These are phyloP conservation scores for Parnassius mnemosyne DNA, from an alignment of 2,888 invertebrate genomes.

Conservation along the genomic window DNA sequence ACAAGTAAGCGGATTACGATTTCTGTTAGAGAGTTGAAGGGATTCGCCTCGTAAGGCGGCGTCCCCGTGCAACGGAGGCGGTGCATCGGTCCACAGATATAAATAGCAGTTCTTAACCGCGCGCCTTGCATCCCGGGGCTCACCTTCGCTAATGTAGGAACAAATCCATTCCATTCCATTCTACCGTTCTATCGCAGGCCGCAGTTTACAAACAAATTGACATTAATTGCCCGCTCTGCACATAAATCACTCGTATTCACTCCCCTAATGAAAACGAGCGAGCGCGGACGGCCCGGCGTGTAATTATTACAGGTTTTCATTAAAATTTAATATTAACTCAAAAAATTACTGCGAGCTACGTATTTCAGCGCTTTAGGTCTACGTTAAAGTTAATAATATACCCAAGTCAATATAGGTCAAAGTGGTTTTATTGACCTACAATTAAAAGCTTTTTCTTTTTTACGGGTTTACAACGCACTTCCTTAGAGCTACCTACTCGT, in stretches of 20 bases:
- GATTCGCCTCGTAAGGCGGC: neutral
- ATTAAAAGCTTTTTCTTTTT: no score
- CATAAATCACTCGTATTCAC: neutral
- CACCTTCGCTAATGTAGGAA: neutral
- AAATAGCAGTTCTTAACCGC: neutral
- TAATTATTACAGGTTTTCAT: neutral
- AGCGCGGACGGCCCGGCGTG: neutral
- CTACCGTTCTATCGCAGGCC: neutral
- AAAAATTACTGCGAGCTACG: neutral
- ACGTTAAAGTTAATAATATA: no score
- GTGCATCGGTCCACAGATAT: neutral
- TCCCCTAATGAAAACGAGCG: neutral
- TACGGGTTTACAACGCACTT: no score
- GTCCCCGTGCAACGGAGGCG: neutral
- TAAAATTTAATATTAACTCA: neutral
- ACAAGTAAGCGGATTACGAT: neutral
- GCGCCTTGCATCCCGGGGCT: neutral
- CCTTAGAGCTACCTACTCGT: no score
- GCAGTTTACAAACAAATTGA: neutral
- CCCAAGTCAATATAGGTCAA: no score
- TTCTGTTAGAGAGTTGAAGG: neutral
- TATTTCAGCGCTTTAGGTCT: no score
- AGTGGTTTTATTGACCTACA: no score
- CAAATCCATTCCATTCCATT: no score
- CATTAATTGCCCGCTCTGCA: neutral